phyloP scores from a whole-genome alignment of 1,140 invertebrate genomes.

The Drosophila obscura region DNA sequence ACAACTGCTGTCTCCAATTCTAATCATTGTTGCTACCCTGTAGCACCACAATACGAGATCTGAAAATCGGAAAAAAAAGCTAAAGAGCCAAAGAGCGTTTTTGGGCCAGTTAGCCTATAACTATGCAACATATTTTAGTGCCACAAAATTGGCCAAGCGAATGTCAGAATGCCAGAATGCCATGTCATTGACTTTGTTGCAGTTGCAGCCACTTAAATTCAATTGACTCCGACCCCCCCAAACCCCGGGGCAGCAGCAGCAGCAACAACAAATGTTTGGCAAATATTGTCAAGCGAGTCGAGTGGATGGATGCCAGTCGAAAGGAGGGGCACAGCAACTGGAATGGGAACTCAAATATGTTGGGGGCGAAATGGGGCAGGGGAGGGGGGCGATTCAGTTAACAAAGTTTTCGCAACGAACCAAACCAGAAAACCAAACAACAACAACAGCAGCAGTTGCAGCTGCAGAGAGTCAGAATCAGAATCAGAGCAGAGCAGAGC shows the following conservation, averaged over 20 bases:
- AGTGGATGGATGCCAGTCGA: constrained; percentile 18
- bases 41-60: constrained; percentile 10
- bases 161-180: constrained; percentile 29
- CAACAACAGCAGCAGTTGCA: constrained; percentile 37
- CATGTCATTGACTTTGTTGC: constrained; percentile 73
- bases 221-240: constrained; percentile 54
- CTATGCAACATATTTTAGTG: constrained; percentile 70
- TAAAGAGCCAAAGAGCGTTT: constrained; percentile 4
- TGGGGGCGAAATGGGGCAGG: background rate
- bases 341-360: constrained; percentile 9
- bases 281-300: constrained; percentile 71
- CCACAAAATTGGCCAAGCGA: constrained; percentile 58
- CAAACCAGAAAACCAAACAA: constrained; percentile 58
- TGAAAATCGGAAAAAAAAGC: constrained; percentile 11
- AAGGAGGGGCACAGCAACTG: background rate
- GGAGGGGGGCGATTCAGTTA: constrained; percentile 38
- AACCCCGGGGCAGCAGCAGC: constrained; percentile 6
- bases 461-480: constrained; percentile 21
- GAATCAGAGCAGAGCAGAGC: background rate
- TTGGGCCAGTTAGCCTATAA: constrained; percentile 29
- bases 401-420: constrained; percentile 68
- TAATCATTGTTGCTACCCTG: too few species aligned
- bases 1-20: too few species aligned
- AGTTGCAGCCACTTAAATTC: constrained; percentile 74
- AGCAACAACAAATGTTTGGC: constrained; percentile 61